Percentiles rank a stretch among this genome's conserved stretches.
Evolutionary conservation across 2,113 vertebrate species (phyloP).

Genomic region (Halcyon senegalensis): DNA sequence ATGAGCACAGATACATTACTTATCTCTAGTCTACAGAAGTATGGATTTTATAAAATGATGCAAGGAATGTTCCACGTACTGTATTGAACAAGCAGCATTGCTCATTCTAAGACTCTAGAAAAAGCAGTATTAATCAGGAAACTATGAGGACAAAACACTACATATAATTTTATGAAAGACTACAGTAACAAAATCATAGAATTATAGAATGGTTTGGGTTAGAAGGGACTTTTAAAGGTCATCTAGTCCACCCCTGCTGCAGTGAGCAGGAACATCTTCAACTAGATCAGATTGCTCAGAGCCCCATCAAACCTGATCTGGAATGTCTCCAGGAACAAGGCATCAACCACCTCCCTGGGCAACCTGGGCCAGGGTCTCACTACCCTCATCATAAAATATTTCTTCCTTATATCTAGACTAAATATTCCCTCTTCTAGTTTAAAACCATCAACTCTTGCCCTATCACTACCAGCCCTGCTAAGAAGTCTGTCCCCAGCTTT

Average conservation of each 20-base stretch:
- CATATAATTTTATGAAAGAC: not conserved
- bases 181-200: not conserved
- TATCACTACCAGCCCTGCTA: not conserved
- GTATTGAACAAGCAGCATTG: not conserved
- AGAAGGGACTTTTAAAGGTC: not conserved
- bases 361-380: not conserved
- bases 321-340: not conserved
- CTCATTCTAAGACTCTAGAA: not conserved
- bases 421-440: not conserved
- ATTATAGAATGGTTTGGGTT: not conserved
- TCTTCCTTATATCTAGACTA: not conserved
- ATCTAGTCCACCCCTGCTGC: not conserved
- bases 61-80: not conserved
- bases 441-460: not conserved
- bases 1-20: not conserved
- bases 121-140: not conserved
- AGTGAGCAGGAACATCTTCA: not conserved
- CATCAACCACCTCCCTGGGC: not conserved
- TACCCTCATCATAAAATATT: not conserved
- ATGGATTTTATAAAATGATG: not conserved
- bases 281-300: fast-evolving
- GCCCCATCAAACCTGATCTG: fast-evolving
- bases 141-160: not conserved
- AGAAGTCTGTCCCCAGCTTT: too few species aligned
- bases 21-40: not conserved